These are phyloP conservation scores for Lepeophtheirus nordmannii DNA, from an alignment of 2,888 invertebrate species.

Conservation along the genomic window DNA sequence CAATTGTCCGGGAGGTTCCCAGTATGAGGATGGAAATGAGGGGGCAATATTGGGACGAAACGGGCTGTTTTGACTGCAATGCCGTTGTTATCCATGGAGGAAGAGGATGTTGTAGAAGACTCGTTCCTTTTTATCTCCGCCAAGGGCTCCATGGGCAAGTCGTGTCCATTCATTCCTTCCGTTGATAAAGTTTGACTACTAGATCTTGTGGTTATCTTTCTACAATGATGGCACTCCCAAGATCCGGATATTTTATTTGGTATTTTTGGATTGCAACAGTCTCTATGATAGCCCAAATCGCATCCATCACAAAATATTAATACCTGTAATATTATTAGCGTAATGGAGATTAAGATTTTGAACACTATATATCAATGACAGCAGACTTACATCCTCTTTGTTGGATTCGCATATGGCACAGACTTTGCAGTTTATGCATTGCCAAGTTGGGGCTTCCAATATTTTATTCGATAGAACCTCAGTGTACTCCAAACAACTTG, in stretches of 20 bases:
- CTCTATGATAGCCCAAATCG: conserved; percentile 65
- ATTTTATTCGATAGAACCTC: conserved; percentile 35
- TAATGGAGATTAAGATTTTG: too few species aligned
- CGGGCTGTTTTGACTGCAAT: not conserved
- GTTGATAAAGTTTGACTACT: not conserved
- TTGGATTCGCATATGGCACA: conserved; percentile 64
- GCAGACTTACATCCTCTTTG: conserved; percentile 35
- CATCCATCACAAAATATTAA: conserved; percentile 65
- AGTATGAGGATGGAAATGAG: conserved; percentile 16
- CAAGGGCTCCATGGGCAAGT: conserved; percentile 1
- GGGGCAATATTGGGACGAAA: conserved; percentile 15
- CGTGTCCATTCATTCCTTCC: not conserved
- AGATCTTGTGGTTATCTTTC: not conserved
- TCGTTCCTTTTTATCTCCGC: not conserved
- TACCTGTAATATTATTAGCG: too few species aligned
- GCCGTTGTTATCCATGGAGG: not conserved
- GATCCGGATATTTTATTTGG: conserved; percentile 40
- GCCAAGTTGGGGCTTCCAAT: conserved; percentile 44
- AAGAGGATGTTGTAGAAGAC: not conserved
- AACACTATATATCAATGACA: not conserved
- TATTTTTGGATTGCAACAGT: conserved; percentile 53
- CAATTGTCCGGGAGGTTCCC: conserved; percentile 14
- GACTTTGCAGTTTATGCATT: conserved; percentile 74
- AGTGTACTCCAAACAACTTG: conserved; percentile 40
- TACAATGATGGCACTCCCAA: conserved; percentile 31